A percentile compares a stretch with the other conserved stretches of the same genome.
These are phyloP conservation scores for Nomada fucata DNA, from an alignment of 2,888 invertebrate species.

Conservation along the genomic window DNA sequence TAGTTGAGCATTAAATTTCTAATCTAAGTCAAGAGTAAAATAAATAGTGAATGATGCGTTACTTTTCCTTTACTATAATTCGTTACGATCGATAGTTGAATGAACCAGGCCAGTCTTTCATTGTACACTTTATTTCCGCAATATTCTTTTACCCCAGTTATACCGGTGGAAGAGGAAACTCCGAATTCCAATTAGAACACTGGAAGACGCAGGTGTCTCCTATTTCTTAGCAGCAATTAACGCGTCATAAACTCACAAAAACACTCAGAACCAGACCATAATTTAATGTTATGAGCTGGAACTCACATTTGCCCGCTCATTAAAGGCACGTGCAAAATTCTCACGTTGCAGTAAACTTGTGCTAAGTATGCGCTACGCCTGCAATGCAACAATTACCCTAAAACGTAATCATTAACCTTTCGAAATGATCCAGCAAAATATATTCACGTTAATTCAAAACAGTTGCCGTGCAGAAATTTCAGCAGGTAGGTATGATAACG, in stretches of 20 bases:
- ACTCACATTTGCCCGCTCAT: neutral
- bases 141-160: neutral
- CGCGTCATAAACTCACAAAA: conserved; percentile 29
- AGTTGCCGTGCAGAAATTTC: no score
- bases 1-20: no score
- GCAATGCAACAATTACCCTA: neutral
- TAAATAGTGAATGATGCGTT: neutral
- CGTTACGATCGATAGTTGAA: neutral
- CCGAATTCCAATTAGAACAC: conserved; percentile 9
- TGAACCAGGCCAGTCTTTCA: neutral
- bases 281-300: conserved; percentile 14
- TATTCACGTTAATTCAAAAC: neutral
- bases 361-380: no score
- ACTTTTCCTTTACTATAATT: neutral
- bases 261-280: conserved; percentile 4
- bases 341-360: neutral
- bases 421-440: neutral
- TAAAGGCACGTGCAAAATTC: neutral
- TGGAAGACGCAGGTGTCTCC: neutral
- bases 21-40: no score
- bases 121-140: neutral
- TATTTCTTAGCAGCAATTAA: conserved; percentile 12
- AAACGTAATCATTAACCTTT: neutral
- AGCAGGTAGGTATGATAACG: neutral
- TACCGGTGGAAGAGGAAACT: neutral